Base-by-base conservation (phyloP, 2,113 vertebrate genomes). In the Cepphus grylle region DNA sequence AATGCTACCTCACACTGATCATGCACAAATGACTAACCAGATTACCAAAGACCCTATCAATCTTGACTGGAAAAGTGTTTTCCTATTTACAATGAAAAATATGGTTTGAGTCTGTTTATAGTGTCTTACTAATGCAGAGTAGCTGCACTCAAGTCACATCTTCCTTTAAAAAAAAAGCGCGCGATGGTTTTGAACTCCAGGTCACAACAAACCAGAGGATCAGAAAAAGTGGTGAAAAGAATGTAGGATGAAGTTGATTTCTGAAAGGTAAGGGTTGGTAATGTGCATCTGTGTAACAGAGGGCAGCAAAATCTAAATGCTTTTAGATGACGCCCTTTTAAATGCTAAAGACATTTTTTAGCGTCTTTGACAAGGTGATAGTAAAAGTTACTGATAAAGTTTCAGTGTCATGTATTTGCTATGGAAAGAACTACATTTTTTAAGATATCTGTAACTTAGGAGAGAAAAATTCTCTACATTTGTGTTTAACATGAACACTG, bases 221-320 rank as follows among this genome's bases (percentile, higher is more conserved):
- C 94, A 97, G 98, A 97, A 99, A 98, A 98, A 96, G 98, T 97
- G 98, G 95, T 97, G 95, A 99, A 98, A 95, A 98, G 98, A 97
- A 95, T 74, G 66, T 93, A 94, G 63, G 95, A 94, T 89, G 97
- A 98, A 97, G 98, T 98, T 96, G 97, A 98, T 98, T 98, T 98
- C 98, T 98, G 97, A 98, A 98, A 99, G 99, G 99, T 99, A 99
- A 93, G 98, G 32, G 29, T 61, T 58, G 47, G 12, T 32, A 25
- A 38, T 49, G 42, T 45, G 70, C 23, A 43, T 50, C 49, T 74
- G 30, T 88, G 38, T 67, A 22, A 59, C 34, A 58, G 56, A 34
- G 34, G 53, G 40, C 17, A 49, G 56, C 32, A 61, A 8, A 49
- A 49, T 45, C 43, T 15, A 61, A 59, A 52, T 34, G 30, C n/a